These are phyloP conservation scores for Siniperca obscura DNA, from an alignment of 2,797 vertebrate species.

Conservation along the genomic window DNA sequence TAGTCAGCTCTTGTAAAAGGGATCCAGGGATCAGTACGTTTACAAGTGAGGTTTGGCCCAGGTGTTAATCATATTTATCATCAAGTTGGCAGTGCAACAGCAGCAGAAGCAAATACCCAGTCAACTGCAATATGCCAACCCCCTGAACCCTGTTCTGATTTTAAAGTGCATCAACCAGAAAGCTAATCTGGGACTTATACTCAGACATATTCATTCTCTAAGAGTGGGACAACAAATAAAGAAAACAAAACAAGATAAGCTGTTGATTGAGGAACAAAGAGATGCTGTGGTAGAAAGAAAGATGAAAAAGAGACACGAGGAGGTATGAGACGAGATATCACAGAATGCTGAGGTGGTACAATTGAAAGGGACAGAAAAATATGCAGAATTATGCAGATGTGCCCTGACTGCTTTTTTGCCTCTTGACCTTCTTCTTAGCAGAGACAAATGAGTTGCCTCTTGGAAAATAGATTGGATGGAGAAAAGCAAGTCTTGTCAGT, in stretches of 20 bases:
- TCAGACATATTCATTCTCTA: constrained; percentile 26
- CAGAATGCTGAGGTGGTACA: neutral
- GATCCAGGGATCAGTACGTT: neutral
- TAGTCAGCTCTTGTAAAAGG: neutral
- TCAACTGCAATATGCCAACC: constrained; percentile 6
- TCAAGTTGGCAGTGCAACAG: neutral
- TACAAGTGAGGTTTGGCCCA: neutral
- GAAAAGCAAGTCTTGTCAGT: constrained; percentile 35
- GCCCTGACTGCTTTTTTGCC: constrained; percentile 2
- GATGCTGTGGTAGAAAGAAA: constrained; percentile 19
- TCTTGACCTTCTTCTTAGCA: constrained; percentile 38
- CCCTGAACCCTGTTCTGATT: constrained; percentile 21
- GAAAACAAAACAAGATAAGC: constrained; percentile 2
- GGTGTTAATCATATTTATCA: neutral
- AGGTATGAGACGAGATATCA: neutral
- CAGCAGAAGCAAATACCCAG: constrained; percentile 2
- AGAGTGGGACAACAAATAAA: constrained; percentile 32
- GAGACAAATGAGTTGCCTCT: constrained; percentile 20
- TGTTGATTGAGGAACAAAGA: constrained; percentile 28
- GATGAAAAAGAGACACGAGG: neutral
- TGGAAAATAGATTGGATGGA: constrained; percentile 48
- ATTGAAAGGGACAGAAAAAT: constrained; percentile 4
- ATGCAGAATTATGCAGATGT: constrained; percentile 37
- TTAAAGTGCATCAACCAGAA: constrained; percentile 36
- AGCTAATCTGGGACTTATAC: constrained; percentile 38